These are phyloP conservation scores for Pristis pectinata DNA, from an alignment of 2,797 vertebrate species.

Conservation along the genomic window DNA sequence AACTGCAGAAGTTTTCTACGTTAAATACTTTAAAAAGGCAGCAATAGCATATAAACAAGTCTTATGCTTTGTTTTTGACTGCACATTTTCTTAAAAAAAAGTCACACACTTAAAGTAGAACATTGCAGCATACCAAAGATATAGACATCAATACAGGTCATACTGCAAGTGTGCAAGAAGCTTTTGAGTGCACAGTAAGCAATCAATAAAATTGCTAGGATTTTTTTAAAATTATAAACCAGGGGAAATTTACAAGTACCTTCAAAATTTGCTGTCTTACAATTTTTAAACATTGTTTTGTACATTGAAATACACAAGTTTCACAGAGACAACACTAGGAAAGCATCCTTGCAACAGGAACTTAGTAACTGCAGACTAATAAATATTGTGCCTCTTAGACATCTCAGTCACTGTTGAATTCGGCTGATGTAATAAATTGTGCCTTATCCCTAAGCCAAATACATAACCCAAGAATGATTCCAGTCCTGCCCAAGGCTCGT, in stretches of 20 bases:
- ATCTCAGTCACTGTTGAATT: constrained; percentile 1
- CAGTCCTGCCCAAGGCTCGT: constrained; percentile 51
- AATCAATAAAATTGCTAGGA: constrained; percentile 33
- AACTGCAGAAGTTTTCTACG: constrained; percentile 54
- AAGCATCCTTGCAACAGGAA: constrained; percentile 31
- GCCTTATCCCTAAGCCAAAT: background rate
- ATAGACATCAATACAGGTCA: constrained; percentile 44
- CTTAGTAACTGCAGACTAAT: constrained; percentile 21
- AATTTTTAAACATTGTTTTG: constrained; percentile 28
- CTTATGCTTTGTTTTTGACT: background rate
- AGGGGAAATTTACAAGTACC: constrained; percentile 31
- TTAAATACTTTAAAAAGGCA: constrained; percentile 38
- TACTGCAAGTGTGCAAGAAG: constrained; percentile 55
- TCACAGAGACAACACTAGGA: constrained; percentile 32
- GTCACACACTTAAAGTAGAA: constrained; percentile 30
- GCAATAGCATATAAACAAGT: constrained; percentile 37
- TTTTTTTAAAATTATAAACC: constrained; percentile 36
- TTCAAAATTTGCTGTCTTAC: constrained; percentile 33
- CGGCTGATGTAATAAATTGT: background rate
- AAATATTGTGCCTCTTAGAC: constrained; percentile 35
- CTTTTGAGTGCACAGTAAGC: constrained; percentile 35
- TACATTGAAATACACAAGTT: constrained; percentile 36
- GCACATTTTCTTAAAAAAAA: background rate
- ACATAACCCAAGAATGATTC: constrained; percentile 42
- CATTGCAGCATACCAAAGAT: constrained; percentile 35